Evolutionary conservation across 2,113 vertebrate genomes (phyloP).

Genomic region (Podarcis raffonei): DNA sequence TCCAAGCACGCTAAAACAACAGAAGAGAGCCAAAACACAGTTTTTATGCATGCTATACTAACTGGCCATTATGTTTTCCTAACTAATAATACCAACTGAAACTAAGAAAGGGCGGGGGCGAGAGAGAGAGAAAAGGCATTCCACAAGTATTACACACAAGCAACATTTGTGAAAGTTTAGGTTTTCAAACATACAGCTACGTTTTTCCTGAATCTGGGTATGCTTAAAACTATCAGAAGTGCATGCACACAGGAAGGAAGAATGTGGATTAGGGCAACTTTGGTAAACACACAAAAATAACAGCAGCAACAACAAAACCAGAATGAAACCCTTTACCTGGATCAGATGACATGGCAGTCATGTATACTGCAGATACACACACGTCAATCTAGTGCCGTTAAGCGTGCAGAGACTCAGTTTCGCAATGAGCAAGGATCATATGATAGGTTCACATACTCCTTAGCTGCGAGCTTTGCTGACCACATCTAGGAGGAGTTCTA

Average conservation of each 20-base stretch:
- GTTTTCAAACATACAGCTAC: background rate
- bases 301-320: constrained; percentile 18
- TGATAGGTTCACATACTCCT: constrained; percentile 18
- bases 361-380: constrained; percentile 22
- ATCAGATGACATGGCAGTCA: constrained; percentile 58
- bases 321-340: constrained; percentile 54
- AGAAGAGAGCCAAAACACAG: constrained; percentile 1
- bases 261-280: background rate
- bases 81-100: background rate
- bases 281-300: background rate
- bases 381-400: background rate
- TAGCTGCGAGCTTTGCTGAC: constrained; percentile 16
- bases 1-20: background rate
- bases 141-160: constrained; percentile 54
- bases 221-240: background rate
- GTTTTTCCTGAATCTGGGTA: background rate
- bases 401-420: background rate
- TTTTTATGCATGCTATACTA: constrained; percentile 2
- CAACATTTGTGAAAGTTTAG: background rate
- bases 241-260: background rate
- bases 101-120: constrained; percentile 6
- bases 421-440: background rate
- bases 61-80: background rate
- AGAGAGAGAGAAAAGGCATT: constrained; percentile 43
- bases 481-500: constrained; percentile 18